phyloP scores from a whole-genome alignment of 2,797 vertebrate species.

The Psittacula derbiana region DNA sequence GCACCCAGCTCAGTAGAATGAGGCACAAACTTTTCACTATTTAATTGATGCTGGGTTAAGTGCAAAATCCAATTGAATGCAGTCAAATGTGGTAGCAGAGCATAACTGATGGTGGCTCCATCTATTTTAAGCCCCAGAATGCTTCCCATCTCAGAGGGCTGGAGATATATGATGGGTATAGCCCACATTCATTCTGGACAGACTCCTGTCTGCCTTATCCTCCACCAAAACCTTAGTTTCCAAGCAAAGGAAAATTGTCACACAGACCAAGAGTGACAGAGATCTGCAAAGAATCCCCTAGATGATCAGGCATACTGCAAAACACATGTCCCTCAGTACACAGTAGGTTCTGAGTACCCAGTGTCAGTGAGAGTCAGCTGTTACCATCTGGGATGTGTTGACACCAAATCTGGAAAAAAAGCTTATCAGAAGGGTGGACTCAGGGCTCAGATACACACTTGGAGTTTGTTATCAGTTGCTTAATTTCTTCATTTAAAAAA shows the following conservation, averaged over 20 bases:
- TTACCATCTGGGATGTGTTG: neutral
- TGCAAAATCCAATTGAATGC: conserved; percentile 12
- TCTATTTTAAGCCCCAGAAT: conserved; percentile 48
- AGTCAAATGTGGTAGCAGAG: conserved; percentile 31
- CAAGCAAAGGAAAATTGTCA: neutral
- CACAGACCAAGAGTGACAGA: neutral
- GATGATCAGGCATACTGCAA: neutral
- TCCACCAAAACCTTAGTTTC: neutral
- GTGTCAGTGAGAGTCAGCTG: neutral
- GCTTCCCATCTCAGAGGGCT: neutral
- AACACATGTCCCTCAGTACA: neutral
- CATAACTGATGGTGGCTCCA: conserved; percentile 37
- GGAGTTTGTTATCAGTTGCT: neutral
- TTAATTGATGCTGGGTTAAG: conserved; percentile 46
- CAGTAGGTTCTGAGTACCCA: neutral
- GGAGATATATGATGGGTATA: neutral
- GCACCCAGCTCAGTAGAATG: neutral
- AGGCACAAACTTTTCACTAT: conserved; percentile 8
- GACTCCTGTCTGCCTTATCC: neutral
- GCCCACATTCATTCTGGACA: neutral
- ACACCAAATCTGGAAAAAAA: neutral
- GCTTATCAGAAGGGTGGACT: neutral
- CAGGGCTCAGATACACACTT: neutral
- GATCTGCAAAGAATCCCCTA: neutral
- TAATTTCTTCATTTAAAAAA: neutral